phyloP scores from a whole-genome alignment of 2,113 vertebrate species.

The Herpetotheres cachinnans region DNA sequence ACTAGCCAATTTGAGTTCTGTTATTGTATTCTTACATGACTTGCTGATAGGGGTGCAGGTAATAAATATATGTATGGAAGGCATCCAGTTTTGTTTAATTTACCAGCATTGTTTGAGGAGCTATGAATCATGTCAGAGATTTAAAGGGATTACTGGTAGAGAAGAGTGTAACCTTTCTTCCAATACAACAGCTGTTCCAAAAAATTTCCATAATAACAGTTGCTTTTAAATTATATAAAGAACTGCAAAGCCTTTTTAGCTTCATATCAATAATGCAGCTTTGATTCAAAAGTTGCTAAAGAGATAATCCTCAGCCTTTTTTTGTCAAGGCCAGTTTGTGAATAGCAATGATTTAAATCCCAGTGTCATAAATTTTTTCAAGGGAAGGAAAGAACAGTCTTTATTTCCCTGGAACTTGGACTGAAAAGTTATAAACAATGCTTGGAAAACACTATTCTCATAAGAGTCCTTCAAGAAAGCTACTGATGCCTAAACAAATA shows the following conservation, averaged over 20 bases:
- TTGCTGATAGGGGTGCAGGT: neutral
- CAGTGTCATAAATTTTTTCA: conserved; percentile 3
- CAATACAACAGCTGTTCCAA: conserved; percentile 56
- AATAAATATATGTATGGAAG: conserved; percentile 35
- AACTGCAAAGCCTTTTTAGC: conserved; percentile 53
- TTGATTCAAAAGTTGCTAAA: conserved; percentile 64
- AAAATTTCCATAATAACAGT: conserved; percentile 64
- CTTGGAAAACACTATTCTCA: neutral
- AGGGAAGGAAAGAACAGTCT: neutral
- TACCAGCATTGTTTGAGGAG: conserved; percentile 13
- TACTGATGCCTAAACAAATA: neutral
- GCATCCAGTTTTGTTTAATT: conserved; percentile 35
- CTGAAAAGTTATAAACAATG: conserved; percentile 24
- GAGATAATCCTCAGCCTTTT: conserved; percentile 62
- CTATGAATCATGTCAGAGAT: conserved; percentile 62
- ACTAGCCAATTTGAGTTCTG: neutral
- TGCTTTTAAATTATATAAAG: conserved; percentile 73
- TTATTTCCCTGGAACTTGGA: neutral
- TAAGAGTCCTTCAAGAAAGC: neutral
- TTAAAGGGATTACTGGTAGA: conserved; percentile 67
- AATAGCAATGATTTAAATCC: conserved; percentile 53
- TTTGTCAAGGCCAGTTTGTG: conserved; percentile 17
- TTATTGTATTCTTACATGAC: neutral
- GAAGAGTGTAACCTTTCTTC: conserved; percentile 48
- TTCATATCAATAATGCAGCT: conserved; percentile 68